Conservation (phyloP, 2,888 invertebrate species). For the Ashinkailepas kermadecensis region DNA sequence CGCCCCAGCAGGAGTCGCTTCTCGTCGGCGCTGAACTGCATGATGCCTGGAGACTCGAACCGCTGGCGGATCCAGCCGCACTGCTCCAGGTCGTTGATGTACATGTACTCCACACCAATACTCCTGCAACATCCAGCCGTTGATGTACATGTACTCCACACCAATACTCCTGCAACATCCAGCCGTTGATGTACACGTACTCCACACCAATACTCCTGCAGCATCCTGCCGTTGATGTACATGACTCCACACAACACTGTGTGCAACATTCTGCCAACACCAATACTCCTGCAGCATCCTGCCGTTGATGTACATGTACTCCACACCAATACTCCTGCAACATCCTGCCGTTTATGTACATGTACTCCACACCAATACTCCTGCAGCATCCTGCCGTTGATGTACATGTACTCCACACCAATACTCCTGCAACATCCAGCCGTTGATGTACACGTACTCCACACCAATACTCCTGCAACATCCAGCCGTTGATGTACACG, state of each 20-base stretch:
- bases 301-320: too few species aligned
- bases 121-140: not conserved
- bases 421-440: too few species aligned
- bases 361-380: too few species aligned
- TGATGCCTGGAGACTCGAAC: conserved; percentile 86
- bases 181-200: conserved; percentile 96
- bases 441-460: too few species aligned
- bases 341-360: too few species aligned
- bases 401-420: too few species aligned
- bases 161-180: not conserved
- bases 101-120: conserved; percentile 95
- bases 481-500: conserved; percentile 98
- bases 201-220: conserved; percentile 63
- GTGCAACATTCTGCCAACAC: too few species aligned
- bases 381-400: too few species aligned
- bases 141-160: not conserved
- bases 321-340: too few species aligned
- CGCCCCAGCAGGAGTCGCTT: conserved; percentile 90
- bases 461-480: conserved; percentile 46
- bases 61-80: conserved; percentile 97
- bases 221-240: not conserved
- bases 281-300: too few species aligned
- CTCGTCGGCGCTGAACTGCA: conserved; percentile 77
- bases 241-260: not conserved
- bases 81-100: conserved; percentile 96